Evolutionary conservation across 2,113 vertebrate genomes (phyloP).

Genomic region (Hydropotes inermis): DNA sequence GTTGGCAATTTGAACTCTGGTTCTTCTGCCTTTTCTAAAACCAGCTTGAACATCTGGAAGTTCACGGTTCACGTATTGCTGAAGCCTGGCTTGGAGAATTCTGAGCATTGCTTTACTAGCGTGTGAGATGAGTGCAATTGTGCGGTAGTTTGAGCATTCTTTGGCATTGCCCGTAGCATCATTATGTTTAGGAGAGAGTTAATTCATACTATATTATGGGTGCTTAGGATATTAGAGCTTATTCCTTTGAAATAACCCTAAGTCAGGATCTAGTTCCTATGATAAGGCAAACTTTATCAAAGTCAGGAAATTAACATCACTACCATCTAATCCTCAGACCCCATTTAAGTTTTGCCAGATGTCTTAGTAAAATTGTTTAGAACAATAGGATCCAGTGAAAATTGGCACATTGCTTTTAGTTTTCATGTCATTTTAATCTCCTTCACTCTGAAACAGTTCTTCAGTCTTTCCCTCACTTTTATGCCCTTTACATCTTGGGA

Average conservation of each 20-base stretch:
- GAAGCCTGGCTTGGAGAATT: background rate
- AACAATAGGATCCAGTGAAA: background rate
- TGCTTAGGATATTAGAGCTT: background rate
- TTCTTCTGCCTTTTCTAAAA: background rate
- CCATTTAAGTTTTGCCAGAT: background rate
- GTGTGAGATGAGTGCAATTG: background rate
- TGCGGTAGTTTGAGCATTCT: background rate
- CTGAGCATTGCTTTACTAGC: background rate
- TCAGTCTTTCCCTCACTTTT: background rate
- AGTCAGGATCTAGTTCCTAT: background rate
- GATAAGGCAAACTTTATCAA: background rate
- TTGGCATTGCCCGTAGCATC: background rate
- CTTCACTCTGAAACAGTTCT: background rate
- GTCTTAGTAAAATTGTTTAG: background rate
- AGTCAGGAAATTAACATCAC: background rate
- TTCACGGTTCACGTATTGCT: background rate
- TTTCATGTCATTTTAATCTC: background rate
- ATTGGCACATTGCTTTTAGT: background rate
- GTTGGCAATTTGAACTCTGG: background rate
- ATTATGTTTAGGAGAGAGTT: background rate
- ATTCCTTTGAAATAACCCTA: background rate
- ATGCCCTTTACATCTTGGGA: background rate
- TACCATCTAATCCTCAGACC: background rate
- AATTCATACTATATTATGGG: background rate
- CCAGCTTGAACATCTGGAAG: background rate